phyloP scores from a whole-genome alignment of 2,888 invertebrate species.

The Dynastes maya region DNA sequence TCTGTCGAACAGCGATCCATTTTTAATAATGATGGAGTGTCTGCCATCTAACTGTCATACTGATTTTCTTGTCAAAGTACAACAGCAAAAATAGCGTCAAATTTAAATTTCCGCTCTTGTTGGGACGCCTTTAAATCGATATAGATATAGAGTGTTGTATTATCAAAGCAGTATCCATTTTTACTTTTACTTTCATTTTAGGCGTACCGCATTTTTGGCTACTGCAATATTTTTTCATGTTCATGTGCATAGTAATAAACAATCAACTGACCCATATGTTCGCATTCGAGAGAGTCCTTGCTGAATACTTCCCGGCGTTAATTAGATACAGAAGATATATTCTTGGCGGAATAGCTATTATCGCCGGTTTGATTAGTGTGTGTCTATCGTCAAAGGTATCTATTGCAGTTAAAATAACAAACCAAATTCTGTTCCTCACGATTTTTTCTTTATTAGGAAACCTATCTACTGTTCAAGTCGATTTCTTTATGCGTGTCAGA shows the following conservation, averaged over 20 bases:
- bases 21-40: too few species aligned
- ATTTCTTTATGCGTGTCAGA: constrained; percentile 4
- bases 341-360: constrained; percentile 25
- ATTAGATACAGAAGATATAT: constrained; percentile 46
- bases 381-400: constrained; percentile 28
- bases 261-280: constrained; percentile 47
- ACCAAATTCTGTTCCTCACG: neutral
- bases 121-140: too few species aligned
- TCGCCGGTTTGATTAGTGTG: constrained; percentile 23
- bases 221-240: constrained; percentile 33
- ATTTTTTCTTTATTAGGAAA: constrained; percentile 23
- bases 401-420: neutral
- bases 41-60: too few species aligned
- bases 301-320: constrained; percentile 43
- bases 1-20: too few species aligned
- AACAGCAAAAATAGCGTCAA: too few species aligned
- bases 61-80: too few species aligned
- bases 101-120: too few species aligned
- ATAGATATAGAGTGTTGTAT: too few species aligned
- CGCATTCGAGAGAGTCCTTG: constrained; percentile 34
- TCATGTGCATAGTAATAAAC: constrained; percentile 28
- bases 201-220: constrained; percentile 44
- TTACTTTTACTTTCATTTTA: constrained; percentile 9
- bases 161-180: too few species aligned
- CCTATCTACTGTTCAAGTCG: constrained; percentile 25